Evolutionary conservation across 2,888 invertebrate species (phyloP), one percentile per base, ranked within the genome.

Genomic region (Barypeithes pellucidus): DNA sequence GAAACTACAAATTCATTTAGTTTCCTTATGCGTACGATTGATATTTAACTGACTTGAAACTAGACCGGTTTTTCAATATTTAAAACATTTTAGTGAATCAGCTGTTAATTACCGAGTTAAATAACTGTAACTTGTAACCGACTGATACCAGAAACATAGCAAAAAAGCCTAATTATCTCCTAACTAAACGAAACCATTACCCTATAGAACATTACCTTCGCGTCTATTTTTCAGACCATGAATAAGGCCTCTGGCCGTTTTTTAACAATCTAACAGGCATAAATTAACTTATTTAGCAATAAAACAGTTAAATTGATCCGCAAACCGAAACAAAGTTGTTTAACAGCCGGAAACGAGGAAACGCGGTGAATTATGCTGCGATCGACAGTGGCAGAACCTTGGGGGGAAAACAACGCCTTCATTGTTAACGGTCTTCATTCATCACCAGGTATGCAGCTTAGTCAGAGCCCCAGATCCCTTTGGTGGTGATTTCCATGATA

Each of bases 261-360:
- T 54, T 54, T 33, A 54, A 54, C 54, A 33, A 16, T 16, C 29
- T 60, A 61, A 43, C 61, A 22, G 24, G 24, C 52, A 52, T 22
- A 39, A 50, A 66, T 66, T 39, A 68, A 36, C 18, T 66, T 66
- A 69, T 61, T 69, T 62, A 57, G 67, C 69, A 71, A 75, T 62
- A 67, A 67, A 74, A 75, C 67, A 69, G 66, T 72, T 62, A 63
- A 67, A 62, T 59, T 39, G 50, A 52, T 20, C 69, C 29, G 45
- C 69, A 22, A 69, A 70, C 70, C 67, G 70, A 67, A 66, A 72
- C 72, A 62, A 47, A 72, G 54, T 70, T 66, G 52, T 41, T 70
- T 50, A 33, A 22, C 45, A 18, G 43, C 60, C 71, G 71, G 71
- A 72, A 72, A 71, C 52, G 45, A 47, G 65, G 60, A 72, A 66